These are phyloP conservation scores for Polydrusus pterygomalis DNA, from an alignment of 2,888 invertebrate species.

Conservation along the genomic window DNA sequence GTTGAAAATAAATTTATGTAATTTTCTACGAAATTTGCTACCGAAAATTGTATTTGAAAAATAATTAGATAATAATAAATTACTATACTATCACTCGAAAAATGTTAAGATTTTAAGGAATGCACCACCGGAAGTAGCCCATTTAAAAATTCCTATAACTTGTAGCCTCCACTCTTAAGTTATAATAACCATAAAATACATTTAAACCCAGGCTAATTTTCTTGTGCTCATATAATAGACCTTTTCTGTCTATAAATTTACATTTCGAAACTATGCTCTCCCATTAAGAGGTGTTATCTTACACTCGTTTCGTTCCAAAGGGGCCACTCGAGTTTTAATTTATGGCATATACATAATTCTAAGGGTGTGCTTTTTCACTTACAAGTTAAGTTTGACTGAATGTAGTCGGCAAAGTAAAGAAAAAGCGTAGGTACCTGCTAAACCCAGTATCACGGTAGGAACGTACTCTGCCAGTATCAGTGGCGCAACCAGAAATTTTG, in stretches of 20 bases:
- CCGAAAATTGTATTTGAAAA: background rate
- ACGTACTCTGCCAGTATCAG: too few species aligned
- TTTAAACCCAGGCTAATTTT: background rate
- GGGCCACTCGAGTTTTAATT: constrained; percentile 34
- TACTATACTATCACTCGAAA: background rate
- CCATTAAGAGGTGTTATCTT: constrained; percentile 47
- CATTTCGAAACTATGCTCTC: constrained; percentile 30
- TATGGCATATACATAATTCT: background rate
- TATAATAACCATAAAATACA: constrained; percentile 22
- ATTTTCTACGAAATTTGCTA: too few species aligned
- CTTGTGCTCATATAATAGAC: background rate
- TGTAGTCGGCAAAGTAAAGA: background rate
- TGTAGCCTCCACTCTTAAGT: constrained; percentile 14
- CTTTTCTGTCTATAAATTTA: constrained; percentile 10
- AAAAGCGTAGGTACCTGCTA: too few species aligned
- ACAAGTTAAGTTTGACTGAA: too few species aligned
- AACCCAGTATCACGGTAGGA: too few species aligned
- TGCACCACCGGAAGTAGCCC: constrained; percentile 25
- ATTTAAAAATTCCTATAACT: constrained; percentile 31
- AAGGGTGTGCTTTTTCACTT: too few species aligned
- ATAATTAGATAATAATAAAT: background rate
- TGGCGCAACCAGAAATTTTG: too few species aligned
- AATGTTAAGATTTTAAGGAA: background rate
- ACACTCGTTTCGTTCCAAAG: constrained; percentile 35
- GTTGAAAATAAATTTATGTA: too few species aligned